phyloP scores from a whole-genome alignment of 2,797 vertebrate species.

The Hybognathus amarus region DNA sequence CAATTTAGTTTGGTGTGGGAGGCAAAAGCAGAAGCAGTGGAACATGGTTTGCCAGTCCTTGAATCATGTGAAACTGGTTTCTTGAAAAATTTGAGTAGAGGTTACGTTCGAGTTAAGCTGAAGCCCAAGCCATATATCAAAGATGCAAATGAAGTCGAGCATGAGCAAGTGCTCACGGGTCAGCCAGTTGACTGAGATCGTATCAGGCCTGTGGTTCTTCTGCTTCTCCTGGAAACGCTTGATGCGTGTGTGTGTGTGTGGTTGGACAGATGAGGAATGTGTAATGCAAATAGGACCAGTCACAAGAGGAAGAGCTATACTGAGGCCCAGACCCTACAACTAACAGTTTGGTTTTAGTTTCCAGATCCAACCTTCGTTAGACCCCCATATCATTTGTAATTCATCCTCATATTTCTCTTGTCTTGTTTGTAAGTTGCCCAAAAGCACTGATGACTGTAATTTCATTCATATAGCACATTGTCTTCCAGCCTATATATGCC shows the following conservation, averaged over 20 bases:
- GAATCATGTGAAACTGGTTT: conserved; percentile 41
- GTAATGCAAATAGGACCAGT: conserved; percentile 51
- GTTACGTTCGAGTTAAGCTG: conserved; percentile 9
- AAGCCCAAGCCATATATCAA: not conserved
- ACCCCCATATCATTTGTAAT: not conserved
- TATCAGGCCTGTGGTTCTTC: conserved; percentile 26
- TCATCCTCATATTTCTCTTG: not conserved
- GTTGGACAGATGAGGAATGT: not conserved
- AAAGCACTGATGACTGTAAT: not conserved
- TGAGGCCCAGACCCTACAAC: conserved; percentile 15
- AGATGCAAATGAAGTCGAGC: conserved; percentile 37
- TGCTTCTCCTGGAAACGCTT: conserved; percentile 14
- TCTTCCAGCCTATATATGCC: not conserved
- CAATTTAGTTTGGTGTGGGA: conserved; percentile 20
- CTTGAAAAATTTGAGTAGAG: conserved; percentile 12
- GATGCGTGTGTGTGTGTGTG: not conserved
- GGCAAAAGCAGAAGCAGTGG: conserved; percentile 58
- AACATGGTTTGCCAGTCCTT: conserved; percentile 37
- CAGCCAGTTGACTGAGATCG: conserved; percentile 29
- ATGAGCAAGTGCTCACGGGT: not conserved
- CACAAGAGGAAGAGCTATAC: conserved; percentile 43
- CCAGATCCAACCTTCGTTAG: not conserved
- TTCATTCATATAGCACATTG: not conserved
- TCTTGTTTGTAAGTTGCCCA: not conserved
- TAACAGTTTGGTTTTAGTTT: conserved; percentile 6